Evolutionary conservation across 2,113 vertebrate genomes (phyloP).

Genomic region (Cyanoliseus patagonus): DNA sequence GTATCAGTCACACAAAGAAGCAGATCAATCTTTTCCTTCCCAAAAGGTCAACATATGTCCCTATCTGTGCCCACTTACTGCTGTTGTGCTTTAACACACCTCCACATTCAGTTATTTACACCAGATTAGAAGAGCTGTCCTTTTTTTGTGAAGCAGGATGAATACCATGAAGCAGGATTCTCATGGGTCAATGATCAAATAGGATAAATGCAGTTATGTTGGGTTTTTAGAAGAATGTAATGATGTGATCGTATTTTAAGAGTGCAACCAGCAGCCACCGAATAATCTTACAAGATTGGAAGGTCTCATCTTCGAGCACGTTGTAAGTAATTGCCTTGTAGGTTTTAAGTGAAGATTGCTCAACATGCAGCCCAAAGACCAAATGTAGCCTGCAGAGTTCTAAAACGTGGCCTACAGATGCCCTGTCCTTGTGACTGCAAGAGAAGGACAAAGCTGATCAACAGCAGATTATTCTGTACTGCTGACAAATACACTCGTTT

Average conservation of each 20-base stretch:
- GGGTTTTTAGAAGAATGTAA: conserved; percentile 49
- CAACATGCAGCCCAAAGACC: conserved; percentile 67
- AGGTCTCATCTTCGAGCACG: conserved; percentile 57
- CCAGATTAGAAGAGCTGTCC: conserved; percentile 25
- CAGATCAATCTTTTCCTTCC: conserved; percentile 29
- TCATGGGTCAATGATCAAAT: conserved; percentile 64
- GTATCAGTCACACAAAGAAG: not conserved
- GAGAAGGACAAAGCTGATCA: conserved; percentile 66
- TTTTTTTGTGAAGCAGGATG: conserved; percentile 27
- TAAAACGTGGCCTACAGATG: conserved; percentile 62
- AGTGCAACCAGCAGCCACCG: conserved; percentile 42
- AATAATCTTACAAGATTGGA: conserved; percentile 71
- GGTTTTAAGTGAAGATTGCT: conserved; percentile 71
- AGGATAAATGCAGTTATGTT: conserved; percentile 62
- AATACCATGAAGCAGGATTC: conserved; percentile 29
- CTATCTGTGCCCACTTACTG: not conserved
- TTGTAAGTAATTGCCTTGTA: conserved; percentile 68
- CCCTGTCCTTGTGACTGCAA: conserved; percentile 62
- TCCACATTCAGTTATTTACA: conserved; percentile 37
- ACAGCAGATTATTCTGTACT: conserved; percentile 1
- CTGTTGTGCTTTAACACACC: conserved; percentile 44
- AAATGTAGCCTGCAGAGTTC: conserved; percentile 65
- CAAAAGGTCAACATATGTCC: conserved; percentile 6
- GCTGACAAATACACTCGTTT: conserved; percentile 37
- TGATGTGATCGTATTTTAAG: conserved; percentile 46